These are phyloP conservation scores for Xiphophorus maculatus DNA, from an alignment of 2,113 vertebrate genomes.

Conservation along the genomic window DNA sequence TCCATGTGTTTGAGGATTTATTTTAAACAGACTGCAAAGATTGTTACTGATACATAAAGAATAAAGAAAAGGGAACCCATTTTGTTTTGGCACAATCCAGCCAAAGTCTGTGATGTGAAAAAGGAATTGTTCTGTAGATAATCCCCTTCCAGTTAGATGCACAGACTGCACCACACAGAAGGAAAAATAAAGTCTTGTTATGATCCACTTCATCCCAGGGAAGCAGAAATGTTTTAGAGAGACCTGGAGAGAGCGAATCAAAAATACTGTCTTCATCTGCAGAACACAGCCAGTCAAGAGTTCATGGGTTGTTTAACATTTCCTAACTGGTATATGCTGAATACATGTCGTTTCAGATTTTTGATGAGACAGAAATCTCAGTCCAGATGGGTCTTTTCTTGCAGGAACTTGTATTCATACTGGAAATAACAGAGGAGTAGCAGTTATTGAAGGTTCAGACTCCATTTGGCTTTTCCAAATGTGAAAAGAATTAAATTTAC, in stretches of 20 bases:
- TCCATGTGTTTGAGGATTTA: neutral
- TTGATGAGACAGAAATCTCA: constrained; percentile 68
- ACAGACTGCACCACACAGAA: neutral
- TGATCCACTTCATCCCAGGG: neutral
- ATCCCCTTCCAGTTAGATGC: neutral
- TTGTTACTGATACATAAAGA: neutral
- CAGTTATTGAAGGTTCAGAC: neutral
- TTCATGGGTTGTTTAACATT: neutral
- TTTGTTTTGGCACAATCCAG: neutral
- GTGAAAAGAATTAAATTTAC: neutral
- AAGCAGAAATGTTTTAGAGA: neutral
- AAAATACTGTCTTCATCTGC: neutral
- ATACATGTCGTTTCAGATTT: neutral
- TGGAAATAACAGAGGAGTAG: constrained; percentile 58
- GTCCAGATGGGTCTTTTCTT: constrained; percentile 92
- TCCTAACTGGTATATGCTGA: neutral
- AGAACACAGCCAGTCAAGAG: neutral
- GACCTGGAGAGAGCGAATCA: neutral
- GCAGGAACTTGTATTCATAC: constrained; percentile 92
- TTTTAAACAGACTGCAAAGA: neutral
- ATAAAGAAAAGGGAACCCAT: neutral
- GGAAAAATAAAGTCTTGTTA: neutral
- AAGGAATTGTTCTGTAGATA: neutral
- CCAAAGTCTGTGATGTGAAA: neutral
- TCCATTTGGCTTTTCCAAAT: no score